These are phyloP conservation scores for Silurus meridionalis DNA, from an alignment of 2,113 vertebrate genomes.

Conservation along the genomic window DNA sequence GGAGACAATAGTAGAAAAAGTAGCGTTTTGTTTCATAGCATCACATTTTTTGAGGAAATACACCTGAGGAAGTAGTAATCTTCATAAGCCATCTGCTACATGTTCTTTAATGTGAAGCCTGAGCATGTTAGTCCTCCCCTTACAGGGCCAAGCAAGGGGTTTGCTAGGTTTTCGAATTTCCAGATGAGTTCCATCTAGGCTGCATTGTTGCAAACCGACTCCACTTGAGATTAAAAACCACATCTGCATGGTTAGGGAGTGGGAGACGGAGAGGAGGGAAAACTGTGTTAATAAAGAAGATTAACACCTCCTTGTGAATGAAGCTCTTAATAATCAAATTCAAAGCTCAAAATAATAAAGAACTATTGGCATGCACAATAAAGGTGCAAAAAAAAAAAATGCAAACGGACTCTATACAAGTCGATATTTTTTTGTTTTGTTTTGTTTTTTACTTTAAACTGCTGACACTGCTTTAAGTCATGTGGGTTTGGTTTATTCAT, in stretches of 20 bases:
- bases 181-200: neutral
- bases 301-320: constrained; percentile 49
- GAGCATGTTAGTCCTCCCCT: constrained; percentile 36
- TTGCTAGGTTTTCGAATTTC: constrained; percentile 18
- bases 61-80: neutral
- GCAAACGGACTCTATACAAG: neutral
- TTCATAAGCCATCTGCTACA: constrained; percentile 29
- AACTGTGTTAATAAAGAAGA: constrained; percentile 53
- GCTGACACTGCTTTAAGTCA: constrained; percentile 38
- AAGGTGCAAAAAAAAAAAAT: constrained; percentile 9
- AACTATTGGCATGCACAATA: constrained; percentile 8
- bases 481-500: constrained; percentile 52
- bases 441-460: constrained; percentile 39
- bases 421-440: neutral
- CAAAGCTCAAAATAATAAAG: constrained; percentile 1
- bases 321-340: constrained; percentile 43
- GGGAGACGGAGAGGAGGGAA: constrained; percentile 24
- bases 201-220: constrained; percentile 23
- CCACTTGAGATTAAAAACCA: constrained; percentile 50
- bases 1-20: neutral
- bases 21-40: neutral
- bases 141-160: neutral
- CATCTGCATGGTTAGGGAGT: constrained; percentile 27
- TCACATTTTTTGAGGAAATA: neutral
- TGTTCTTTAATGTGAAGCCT: neutral